phyloP scores from a whole-genome alignment of 2,888 invertebrate species.

The Gisinianus flammeolus region DNA sequence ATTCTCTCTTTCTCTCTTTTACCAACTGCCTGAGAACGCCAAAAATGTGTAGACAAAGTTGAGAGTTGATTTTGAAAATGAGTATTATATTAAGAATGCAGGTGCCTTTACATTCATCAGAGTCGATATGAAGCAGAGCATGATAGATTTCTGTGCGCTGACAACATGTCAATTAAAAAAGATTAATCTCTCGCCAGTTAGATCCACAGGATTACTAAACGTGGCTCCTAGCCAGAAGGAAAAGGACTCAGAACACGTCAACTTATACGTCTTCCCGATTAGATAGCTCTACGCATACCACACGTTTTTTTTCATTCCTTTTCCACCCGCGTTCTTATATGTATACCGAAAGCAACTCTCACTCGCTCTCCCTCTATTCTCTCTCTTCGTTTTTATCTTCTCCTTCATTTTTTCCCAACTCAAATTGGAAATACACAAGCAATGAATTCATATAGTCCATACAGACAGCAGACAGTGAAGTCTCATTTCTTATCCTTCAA shows the following conservation, averaged over 20 bases:
- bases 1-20: not conserved
- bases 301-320: not conserved
- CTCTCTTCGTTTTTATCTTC: not conserved
- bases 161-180: slow-evolving; percentile 42
- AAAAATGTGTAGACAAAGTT: not conserved
- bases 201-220: slow-evolving; percentile 18
- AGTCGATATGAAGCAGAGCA: slow-evolving; percentile 34
- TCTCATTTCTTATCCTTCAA: too few species aligned
- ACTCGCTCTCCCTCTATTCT: not conserved
- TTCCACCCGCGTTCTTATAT: not conserved
- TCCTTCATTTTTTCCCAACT: not conserved
- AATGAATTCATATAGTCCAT: too few species aligned
- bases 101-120: too few species aligned
- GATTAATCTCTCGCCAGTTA: slow-evolving; percentile 33
- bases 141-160: slow-evolving; percentile 38
- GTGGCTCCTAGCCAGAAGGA: not conserved
- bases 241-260: not conserved
- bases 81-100: slow-evolving; percentile 4
- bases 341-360: not conserved
- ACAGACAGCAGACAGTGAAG: too few species aligned
- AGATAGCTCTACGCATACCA: not conserved
- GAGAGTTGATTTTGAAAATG: not conserved
- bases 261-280: not conserved
- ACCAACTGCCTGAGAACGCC: not conserved
- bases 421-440: too few species aligned